Base-by-base conservation (phyloP, 2,113 vertebrate genomes). In the Dolichallabes microphthalmus region DNA sequence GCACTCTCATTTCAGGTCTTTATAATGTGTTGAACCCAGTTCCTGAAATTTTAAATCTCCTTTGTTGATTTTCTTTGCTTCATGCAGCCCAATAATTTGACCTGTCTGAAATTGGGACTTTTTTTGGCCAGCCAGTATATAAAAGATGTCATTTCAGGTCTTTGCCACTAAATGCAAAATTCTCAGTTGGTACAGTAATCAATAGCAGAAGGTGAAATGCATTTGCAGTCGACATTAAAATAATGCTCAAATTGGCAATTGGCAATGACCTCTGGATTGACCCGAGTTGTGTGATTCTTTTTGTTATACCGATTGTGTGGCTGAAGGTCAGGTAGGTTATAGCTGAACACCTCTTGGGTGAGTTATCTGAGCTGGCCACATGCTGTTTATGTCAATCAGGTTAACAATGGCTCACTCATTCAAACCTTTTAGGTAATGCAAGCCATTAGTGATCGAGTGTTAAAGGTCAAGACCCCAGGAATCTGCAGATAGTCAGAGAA, bases 391-490 rank as follows among this genome's bases (percentile, higher is more conserved):
- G 91, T 91, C 92, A 90, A 69, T 90, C 91, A 92, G 90, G 87
- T 89, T 89, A 90, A 92, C 91, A 92, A 92, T 91, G 89, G 88
- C 79, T 87, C 88, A 88, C 88, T 92, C 90, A 88, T 90, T 92
- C 82, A 82, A 53, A 86, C 88, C 86, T 90, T 89, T 84, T 90
- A 86, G 89, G 89, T 90, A 89, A 80, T 83, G 87, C 80, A 88
- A 89, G 88, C 83, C 86, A 80, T 75, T 73, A 87, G 80, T 81
- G 82, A 75, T 74, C 0, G 3, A 64, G 73, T 83, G 90, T 90
- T 89, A 91, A 84, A 87, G 86, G 87, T 71, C 71, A 69, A 55
- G 32, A 52, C 45, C 19, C 69, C 78, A 78, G 83, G 87, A 92
- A 89, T 87, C 68, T 87, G 88, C 87, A 88, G 89, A 84, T 82